Percentiles rank a stretch among this genome's conserved stretches.
Conservation (phyloP, 1,140 invertebrate species). For the Mactra quadrangularis region DNA sequence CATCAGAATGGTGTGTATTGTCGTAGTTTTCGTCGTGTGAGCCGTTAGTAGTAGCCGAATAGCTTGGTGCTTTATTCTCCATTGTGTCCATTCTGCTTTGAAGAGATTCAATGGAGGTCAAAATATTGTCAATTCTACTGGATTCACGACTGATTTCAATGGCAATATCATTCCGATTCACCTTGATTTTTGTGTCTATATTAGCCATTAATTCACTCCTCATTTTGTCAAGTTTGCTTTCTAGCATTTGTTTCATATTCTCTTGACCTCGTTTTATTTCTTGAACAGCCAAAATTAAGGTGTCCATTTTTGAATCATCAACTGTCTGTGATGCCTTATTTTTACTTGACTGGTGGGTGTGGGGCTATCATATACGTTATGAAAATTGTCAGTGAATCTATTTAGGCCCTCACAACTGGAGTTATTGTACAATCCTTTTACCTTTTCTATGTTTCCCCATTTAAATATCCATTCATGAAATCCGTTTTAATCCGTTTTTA, state of each 20-base stretch:
- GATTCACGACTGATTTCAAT: neutral
- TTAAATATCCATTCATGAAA: too few species aligned
- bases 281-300: neutral
- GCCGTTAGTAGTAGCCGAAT: too few species aligned
- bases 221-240: constrained; percentile 13
- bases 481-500: too few species aligned
- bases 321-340: too few species aligned
- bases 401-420: too few species aligned
- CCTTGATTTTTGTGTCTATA: neutral
- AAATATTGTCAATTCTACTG: neutral
- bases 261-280: neutral
- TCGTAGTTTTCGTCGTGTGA: neutral
- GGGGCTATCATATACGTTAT: too few species aligned
- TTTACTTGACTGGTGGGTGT: too few species aligned
- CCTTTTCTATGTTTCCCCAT: too few species aligned
- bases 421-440: too few species aligned
- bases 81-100: neutral
- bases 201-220: neutral
- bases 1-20: too few species aligned
- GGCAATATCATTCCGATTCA: neutral
- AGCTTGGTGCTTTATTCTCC: neutral
- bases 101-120: neutral
- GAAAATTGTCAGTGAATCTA: too few species aligned
- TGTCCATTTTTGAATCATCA: neutral
- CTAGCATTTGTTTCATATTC: neutral